phyloP scores from a whole-genome alignment of 1,140 invertebrate genomes.

The Leptinotarsa lineolata region DNA sequence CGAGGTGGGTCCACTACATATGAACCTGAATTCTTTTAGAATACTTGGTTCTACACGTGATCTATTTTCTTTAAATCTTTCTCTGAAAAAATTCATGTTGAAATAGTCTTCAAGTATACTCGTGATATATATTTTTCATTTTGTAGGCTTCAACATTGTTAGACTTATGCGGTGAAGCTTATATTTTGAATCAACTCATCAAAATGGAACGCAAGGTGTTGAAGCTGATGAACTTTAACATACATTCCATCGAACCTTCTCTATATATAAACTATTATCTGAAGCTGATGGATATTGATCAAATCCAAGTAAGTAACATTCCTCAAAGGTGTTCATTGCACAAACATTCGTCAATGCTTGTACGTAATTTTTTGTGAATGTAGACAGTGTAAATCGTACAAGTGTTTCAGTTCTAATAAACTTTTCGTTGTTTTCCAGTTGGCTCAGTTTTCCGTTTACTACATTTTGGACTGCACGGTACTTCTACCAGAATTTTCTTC shows the following conservation, averaged over 20 bases:
- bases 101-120: not conserved
- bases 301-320: not conserved
- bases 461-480: constrained; percentile 6
- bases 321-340: too few relatives aligned
- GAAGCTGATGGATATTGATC: constrained; percentile 3
- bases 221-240: constrained; percentile 14
- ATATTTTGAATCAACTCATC: not conserved
- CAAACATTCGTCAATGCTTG: too few relatives aligned
- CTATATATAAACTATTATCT: constrained; percentile 14
- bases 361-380: too few relatives aligned
- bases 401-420: not conserved
- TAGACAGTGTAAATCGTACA: too few relatives aligned
- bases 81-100: not conserved
- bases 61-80: too few relatives aligned
- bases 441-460: not conserved
- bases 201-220: constrained; percentile 15
- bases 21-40: too few relatives aligned
- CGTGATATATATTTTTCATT: not conserved
- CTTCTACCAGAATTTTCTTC: constrained; percentile 17
- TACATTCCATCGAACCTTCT: constrained; percentile 7
- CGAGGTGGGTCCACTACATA: too few relatives aligned
- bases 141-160: constrained; percentile 13
- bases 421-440: not conserved
- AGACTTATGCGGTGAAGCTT: not conserved
- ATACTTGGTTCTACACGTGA: too few relatives aligned